Base-by-base conservation (phyloP, 2,113 vertebrate species). In the Mus spicilegus region DNA sequence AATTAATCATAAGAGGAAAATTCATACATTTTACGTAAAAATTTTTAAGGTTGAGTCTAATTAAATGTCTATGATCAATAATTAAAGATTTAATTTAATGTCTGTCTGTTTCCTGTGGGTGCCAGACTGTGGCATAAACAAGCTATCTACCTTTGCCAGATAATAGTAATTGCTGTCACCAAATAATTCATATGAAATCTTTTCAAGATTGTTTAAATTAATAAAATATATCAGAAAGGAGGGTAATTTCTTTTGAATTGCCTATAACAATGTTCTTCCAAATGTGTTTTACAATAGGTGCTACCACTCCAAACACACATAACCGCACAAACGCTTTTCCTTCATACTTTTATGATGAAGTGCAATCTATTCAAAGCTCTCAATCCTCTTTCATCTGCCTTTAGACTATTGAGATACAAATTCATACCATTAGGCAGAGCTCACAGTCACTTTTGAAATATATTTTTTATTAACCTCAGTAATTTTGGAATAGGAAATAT, bases 1-100 rank as follows among this genome's bases (percentile, higher is more conserved):
- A 96, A 90, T 87, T 95, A 96, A 2, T 33, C 91, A 22, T 26
- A 69, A 5, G 30, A 84, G 42, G 87, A 97, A 80, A 94, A 65
- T 13, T 4, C 49, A 30, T 75, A 33, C 33, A 90, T 16, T 87
- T 89, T 91, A 93, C 77, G 61, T 33, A 51, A 70, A 49, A 96
- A 77, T 56, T 4, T 70, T 89, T 75, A 73, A 95, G 80, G 24
- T 0, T 58, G 7, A 93, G 6, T 77, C 2, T 94, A 70, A 87
- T 49, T 87, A 75, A 90, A 72, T 84, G 51, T 49, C 20, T 67
- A 92, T 76, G 56, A 67, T 85, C 70, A 91, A 4, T 88, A 14
- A 81, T 24, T 39, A 87, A 75, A 92, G 1, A 90, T 39, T 67
- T 96, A 91, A 72, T 14, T n/a, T 96, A 84, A 78, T 10, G 54